A percentile compares a stretch with the other conserved stretches of the same genome.
These are phyloP conservation scores for Mormyrus lacerda DNA, from an alignment of 2,113 vertebrate genomes.

Conservation along the genomic window DNA sequence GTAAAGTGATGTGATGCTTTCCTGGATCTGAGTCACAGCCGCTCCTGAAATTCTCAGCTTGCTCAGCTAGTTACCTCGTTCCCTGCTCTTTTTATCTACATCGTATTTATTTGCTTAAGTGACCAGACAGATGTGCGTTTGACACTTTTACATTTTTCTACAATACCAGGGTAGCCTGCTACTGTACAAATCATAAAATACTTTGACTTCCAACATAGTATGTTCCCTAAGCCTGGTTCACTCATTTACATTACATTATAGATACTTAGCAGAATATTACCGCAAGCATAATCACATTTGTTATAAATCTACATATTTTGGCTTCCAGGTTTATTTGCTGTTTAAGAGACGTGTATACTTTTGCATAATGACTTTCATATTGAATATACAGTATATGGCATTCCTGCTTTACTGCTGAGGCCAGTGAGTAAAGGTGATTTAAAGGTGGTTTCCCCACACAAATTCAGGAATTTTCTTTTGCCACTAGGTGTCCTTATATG, in stretches of 20 bases:
- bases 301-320: neutral
- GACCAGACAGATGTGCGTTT: neutral
- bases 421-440: neutral
- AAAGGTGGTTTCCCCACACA: no score
- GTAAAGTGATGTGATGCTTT: neutral
- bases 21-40: neutral
- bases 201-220: neutral
- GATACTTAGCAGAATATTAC: neutral
- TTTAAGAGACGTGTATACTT: neutral
- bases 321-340: neutral
- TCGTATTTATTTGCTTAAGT: neutral
- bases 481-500: slow-evolving; percentile 16
- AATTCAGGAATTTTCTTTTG: neutral
- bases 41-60: neutral
- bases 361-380: neutral
- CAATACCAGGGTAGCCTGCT: neutral
- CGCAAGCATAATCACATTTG: neutral
- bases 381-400: neutral
- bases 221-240: neutral
- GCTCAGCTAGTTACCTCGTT: neutral
- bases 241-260: neutral
- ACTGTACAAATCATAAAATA: neutral
- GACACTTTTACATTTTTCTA: neutral
- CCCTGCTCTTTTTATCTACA: neutral
- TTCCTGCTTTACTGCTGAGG: neutral